Evolutionary conservation across 2,888 invertebrate genomes (phyloP).

Genomic region (Folsomia manolachei): DNA sequence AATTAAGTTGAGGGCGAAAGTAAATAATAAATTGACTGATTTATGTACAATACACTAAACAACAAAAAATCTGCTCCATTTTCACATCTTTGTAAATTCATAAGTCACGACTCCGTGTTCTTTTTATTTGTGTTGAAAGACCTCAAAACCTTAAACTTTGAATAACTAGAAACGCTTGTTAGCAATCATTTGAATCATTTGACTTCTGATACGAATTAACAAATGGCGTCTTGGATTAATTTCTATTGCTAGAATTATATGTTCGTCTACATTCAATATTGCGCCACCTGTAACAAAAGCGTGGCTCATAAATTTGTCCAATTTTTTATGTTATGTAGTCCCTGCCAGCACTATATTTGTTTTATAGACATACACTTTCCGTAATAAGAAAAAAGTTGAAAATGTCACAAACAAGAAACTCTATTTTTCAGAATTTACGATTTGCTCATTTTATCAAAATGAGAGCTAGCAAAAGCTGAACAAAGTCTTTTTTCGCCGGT

Average conservation of each 20-base stretch:
- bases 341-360: not conserved
- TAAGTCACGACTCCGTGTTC: not conserved
- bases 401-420: not conserved
- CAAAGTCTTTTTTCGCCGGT: too few species aligned
- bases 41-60: not conserved
- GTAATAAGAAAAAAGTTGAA: not conserved
- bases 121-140: not conserved
- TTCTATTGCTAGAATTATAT: too few species aligned
- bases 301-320: not conserved
- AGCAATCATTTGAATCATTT: not conserved
- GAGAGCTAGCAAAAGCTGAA: too few species aligned
- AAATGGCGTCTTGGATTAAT: too few species aligned
- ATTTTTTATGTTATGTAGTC: not conserved
- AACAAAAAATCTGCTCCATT: not conserved
- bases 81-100: not conserved
- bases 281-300: too few species aligned
- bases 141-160: not conserved
- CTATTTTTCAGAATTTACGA: too few species aligned
- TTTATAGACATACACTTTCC: not conserved
- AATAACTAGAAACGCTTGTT: not conserved
- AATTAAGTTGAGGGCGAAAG: not conserved
- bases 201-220: too few species aligned
- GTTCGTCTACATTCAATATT: too few species aligned
- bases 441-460: too few species aligned
- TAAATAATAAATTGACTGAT: not conserved